These are phyloP conservation scores for Drosophila vallismaia DNA, from an alignment of 2,888 invertebrate genomes.

Conservation along the genomic window DNA sequence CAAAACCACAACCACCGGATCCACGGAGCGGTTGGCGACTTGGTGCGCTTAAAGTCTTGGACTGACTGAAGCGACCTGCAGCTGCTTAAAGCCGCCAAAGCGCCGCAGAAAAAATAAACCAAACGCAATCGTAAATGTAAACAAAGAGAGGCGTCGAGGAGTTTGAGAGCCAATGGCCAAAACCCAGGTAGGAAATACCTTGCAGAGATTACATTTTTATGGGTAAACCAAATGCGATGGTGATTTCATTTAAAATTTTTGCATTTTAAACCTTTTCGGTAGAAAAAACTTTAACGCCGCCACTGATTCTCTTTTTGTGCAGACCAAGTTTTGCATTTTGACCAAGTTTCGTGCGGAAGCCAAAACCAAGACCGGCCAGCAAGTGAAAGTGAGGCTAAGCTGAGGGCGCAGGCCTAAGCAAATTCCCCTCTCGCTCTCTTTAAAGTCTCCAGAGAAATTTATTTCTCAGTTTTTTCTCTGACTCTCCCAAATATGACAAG, in stretches of 20 bases:
- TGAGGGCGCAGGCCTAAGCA: constrained; percentile 60
- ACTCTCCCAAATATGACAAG: constrained; percentile 54
- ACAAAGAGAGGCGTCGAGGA: constrained; percentile 40
- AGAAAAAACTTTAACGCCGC: not conserved
- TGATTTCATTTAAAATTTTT: no score
- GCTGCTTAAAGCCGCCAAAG: constrained; percentile 56
- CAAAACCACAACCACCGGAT: constrained; percentile 1
- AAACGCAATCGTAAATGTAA: constrained; percentile 51
- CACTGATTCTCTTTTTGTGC: constrained; percentile 38
- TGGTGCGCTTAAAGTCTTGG: constrained; percentile 71
- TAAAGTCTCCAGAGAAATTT: not conserved
- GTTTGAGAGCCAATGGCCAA: constrained; percentile 46
- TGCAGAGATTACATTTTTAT: constrained; percentile 11
- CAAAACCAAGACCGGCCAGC: constrained; percentile 57
- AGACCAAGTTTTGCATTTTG: constrained; percentile 78
- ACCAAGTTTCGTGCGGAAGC: constrained; percentile 78
- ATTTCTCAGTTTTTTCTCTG: not conserved
- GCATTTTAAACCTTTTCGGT: not conserved
- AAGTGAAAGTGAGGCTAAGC: constrained; percentile 78
- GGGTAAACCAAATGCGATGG: no score
- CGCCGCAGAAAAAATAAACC: constrained; percentile 52
- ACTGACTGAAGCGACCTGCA: constrained; percentile 67
- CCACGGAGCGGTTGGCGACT: constrained; percentile 54
- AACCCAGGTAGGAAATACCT: constrained; percentile 38
- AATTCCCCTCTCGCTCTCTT: constrained; percentile 21